These are phyloP conservation scores for Pseudomyrmex flavicornis DNA, from an alignment of 1,140 invertebrate species.

Conservation along the genomic window DNA sequence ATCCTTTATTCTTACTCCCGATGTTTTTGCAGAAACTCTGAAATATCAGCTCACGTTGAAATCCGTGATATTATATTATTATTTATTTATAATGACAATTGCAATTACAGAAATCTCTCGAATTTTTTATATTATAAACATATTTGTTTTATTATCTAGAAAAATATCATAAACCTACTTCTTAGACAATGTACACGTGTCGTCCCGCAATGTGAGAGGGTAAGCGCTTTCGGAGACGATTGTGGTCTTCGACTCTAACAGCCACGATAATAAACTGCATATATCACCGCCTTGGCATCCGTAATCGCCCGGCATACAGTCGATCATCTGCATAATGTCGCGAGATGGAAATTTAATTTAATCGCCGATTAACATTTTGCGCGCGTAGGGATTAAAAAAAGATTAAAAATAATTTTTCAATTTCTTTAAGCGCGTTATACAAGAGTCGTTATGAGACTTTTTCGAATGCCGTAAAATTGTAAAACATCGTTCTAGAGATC, in stretches of 20 bases:
- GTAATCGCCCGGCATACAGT: conserved; percentile 91
- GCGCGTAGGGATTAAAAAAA: background rate
- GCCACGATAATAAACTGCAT: conserved; percentile 91
- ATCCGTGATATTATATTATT: too few species aligned
- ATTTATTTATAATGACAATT: background rate
- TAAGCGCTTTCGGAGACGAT: conserved; percentile 88
- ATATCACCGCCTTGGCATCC: conserved; percentile 94
- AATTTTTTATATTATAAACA: background rate
- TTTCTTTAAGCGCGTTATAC: background rate
- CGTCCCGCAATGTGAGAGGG: conserved; percentile 87
- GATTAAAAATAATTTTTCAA: background rate
- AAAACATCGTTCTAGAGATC: conserved; percentile 5
- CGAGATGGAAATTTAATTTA: background rate
- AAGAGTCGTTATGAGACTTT: background rate
- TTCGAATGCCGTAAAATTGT: background rate
- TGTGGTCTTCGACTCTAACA: conserved; percentile 86
- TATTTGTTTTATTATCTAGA: conserved; percentile 7
- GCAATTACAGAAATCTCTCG: background rate
- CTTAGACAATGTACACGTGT: conserved; percentile 86
- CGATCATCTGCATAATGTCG: conserved; percentile 88
- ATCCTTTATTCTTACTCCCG: conserved; percentile 77
- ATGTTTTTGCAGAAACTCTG: conserved; percentile 69
- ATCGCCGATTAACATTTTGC: background rate
- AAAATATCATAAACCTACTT: conserved; percentile 16
- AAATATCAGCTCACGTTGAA: conserved; percentile 9